Percentiles rank a stretch among this genome's conserved stretches.
Conservation (phyloP, 2,888 invertebrate species). For the Hypsopygia costalis region DNA sequence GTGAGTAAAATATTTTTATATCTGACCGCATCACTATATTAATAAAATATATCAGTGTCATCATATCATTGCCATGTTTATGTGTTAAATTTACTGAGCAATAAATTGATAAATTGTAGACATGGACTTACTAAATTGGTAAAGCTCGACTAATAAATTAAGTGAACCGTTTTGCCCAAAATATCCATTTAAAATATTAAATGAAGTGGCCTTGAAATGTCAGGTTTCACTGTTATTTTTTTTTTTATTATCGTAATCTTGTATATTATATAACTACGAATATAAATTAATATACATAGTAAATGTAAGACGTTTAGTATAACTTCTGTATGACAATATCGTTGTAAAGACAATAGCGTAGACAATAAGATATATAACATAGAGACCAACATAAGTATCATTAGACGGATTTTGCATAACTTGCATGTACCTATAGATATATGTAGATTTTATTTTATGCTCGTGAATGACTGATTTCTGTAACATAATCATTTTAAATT, state of each 20-base stretch:
- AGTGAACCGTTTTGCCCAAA: not conserved
- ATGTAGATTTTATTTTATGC: constrained; percentile 8
- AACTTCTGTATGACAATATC: constrained; percentile 50
- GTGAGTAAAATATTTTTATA: no score
- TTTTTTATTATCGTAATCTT: constrained; percentile 11
- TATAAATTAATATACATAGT: constrained; percentile 4
- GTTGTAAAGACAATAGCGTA: constrained; percentile 52
- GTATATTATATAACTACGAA: constrained; percentile 11
- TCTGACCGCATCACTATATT: not conserved
- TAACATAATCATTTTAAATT: constrained; percentile 2
- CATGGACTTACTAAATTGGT: no score
- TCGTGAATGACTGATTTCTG: not conserved
- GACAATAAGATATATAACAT: constrained; percentile 30
- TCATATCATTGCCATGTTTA: constrained; percentile 45
- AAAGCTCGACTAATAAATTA: no score
- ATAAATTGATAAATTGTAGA: no score
- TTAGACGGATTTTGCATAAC: constrained; percentile 13
- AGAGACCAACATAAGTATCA: constrained; percentile 48
- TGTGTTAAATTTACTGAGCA: not conserved
- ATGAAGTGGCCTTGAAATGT: constrained; percentile 7
- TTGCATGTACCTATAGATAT: constrained; percentile 16
- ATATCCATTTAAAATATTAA: not conserved
- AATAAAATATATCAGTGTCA: constrained; percentile 44
- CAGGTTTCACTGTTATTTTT: not conserved
- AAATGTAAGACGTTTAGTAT: constrained; percentile 19